Evolutionary conservation across 2,888 invertebrate genomes (phyloP), one percentile per base, ranked within the genome.

Genomic region (Rhynchonema sp.): DNA sequence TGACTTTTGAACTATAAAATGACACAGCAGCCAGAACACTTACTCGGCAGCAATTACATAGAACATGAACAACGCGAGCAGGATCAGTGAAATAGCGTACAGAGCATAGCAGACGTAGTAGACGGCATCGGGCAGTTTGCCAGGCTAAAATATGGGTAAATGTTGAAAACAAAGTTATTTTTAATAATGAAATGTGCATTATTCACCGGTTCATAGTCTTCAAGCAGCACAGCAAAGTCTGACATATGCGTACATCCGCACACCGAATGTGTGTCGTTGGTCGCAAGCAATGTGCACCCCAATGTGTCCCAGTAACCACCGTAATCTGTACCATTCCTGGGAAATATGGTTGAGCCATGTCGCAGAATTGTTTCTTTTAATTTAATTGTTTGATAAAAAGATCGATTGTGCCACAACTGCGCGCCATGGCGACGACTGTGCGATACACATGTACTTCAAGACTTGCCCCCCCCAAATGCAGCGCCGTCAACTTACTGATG

Each of bases 141-240:
- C 52, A 17, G n/a, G 22, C 52, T 52, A n/a, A 52, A 52, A 52
- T 20, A 13, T 38, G 6, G 6, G 38, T 17, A 6, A 38, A 38
- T 38, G 17, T 38, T 38, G 6, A 13, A 38, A 38, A 38, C 38
- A 17, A 6, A 38, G 38, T 6, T 38, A 38, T 17, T 38, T 38
- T 38, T 38, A 17, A 17, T 6, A 52, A 6, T 46, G 46, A 46
- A 46, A 46, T 17, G 22, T 17, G 6, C 6, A 6, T 22, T 22
- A 28, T 30, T 2, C 20, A 59, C 63, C 29, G 63, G 62, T 20
- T 57, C 28, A 25, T 57, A 30, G 23, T 63, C 46, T 27, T 60
- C 59, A 58, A 58, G 59, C 1, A 64, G 58, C 29, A 65, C n/a
- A 9, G 64, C 64, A 54, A 58, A 63, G 55, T 59, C 63, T 27